Evolutionary conservation across 2,888 invertebrate species (phyloP), one percentile per base, ranked within the genome.

Genomic region (Orthonevra nobilis): DNA sequence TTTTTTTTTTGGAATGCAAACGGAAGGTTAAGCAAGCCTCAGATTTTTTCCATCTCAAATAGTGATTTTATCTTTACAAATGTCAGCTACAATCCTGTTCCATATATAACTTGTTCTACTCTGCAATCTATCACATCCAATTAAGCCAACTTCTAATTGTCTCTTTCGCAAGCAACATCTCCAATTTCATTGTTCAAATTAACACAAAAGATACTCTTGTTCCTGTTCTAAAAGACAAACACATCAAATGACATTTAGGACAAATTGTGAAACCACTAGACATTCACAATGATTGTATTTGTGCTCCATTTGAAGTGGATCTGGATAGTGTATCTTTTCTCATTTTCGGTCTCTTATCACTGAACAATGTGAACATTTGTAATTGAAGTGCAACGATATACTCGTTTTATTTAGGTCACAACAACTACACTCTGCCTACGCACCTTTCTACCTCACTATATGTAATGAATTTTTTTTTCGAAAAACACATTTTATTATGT

Each of bases 111-210:
- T n/a, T n/a, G n/a, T n/a, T n/a, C n/a, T n/a, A n/a, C n/a, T n/a
- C n/a, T n/a, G n/a, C n/a, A n/a, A n/a, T n/a, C n/a, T n/a, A n/a
- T n/a, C n/a, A n/a, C n/a, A n/a, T n/a, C n/a, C n/a, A n/a, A n/a
- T n/a, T n/a, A n/a, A n/a, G n/a, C n/a, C 73, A 74, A 66, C 50
- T 46, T 44, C 66, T 66, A 74, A 66, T 74, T 66, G 42, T 19
- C 12, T 58, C 56, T 48, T 72, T 56, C 66, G 44, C 58, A 58
- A 66, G 56, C 28, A 30, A 54, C 38, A 48, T 23, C 20, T 48
- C 44, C 34, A 38, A 23, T 23, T 61, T 19, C 36, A 9, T 32
- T 48, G 17, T 66, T 52, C 28, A 44, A 58, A 42, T 69, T 42
- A 23, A n/a, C n/a, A n/a, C n/a, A 42, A 42, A 34, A 6, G 42